These are phyloP conservation scores for Miltochrista miniata DNA, from an alignment of 2,888 invertebrate genomes.

Conservation along the genomic window DNA sequence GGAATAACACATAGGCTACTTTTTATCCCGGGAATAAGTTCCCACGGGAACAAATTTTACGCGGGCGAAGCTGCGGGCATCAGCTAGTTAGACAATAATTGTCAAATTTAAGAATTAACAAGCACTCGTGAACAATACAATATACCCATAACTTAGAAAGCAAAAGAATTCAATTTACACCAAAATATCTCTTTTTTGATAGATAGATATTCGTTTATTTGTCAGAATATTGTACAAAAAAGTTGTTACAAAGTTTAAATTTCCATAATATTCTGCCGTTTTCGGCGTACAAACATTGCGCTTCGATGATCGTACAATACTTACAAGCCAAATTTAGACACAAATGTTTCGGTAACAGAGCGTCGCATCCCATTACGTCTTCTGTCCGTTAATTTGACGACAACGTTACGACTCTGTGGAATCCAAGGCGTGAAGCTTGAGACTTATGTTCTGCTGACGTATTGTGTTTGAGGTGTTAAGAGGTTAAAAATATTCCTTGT, in stretches of 20 bases:
- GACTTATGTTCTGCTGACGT: slow-evolving; percentile 22
- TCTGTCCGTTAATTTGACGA: slow-evolving; percentile 33
- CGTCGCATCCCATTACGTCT: slow-evolving; percentile 21
- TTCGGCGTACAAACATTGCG: no score
- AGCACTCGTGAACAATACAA: no score
- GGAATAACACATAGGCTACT: no score
- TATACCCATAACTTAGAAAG: neutral
- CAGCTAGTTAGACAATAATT: no score
- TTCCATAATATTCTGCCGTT: no score
- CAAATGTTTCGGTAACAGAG: slow-evolving; percentile 12
- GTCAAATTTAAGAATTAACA: no score
- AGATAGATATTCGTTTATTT: no score
- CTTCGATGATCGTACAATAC: slow-evolving; percentile 20
- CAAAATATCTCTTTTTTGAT: slow-evolving; percentile 17
- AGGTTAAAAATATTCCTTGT: slow-evolving; percentile 1
- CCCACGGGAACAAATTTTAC: no score
- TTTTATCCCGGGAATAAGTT: no score
- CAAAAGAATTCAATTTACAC: neutral
- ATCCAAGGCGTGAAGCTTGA: slow-evolving; percentile 17
- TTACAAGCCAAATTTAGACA: slow-evolving; percentile 17
- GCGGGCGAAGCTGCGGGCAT: no score
- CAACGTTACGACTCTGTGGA: slow-evolving; percentile 24
- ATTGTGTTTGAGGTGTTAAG: slow-evolving; percentile 9
- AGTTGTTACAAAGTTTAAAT: no score
- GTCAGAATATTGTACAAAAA: no score